Conservation (phyloP, 2,797 vertebrate genomes). For the Enteromius unitaeniatus region DNA sequence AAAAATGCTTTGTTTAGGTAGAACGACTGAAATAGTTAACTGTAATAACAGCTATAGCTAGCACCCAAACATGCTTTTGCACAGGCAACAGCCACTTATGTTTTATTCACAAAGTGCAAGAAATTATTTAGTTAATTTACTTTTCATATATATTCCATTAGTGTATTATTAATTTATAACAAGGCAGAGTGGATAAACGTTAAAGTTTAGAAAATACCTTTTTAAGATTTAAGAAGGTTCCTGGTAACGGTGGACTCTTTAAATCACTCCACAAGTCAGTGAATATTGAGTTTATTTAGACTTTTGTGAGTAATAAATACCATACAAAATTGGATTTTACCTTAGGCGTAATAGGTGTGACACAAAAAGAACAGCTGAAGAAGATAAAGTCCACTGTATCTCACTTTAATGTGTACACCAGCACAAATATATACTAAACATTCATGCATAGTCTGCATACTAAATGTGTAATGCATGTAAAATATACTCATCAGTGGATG, state of each 20-base stretch:
- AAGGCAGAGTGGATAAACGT: background rate
- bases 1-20: background rate
- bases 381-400: slow-evolving; percentile 36
- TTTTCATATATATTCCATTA: background rate
- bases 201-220: background rate
- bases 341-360: slow-evolving; percentile 45
- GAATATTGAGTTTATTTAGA: slow-evolving; percentile 30
- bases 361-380: slow-evolving; percentile 31
- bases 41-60: background rate
- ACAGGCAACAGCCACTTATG: background rate
- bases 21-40: background rate
- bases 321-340: slow-evolving; percentile 38
- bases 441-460: background rate
- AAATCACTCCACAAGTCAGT: slow-evolving; percentile 6
- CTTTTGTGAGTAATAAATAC: slow-evolving; percentile 29
- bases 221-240: background rate
- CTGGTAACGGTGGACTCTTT: background rate
- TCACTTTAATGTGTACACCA: slow-evolving; percentile 28
- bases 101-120: background rate
- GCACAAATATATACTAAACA: background rate
- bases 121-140: background rate
- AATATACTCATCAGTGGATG: background rate
- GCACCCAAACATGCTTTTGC: background rate
- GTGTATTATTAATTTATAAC: background rate
- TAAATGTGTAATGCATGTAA: background rate